Base-by-base conservation (phyloP, 2,888 invertebrate genomes). In the Hybos culiciformis region DNA sequence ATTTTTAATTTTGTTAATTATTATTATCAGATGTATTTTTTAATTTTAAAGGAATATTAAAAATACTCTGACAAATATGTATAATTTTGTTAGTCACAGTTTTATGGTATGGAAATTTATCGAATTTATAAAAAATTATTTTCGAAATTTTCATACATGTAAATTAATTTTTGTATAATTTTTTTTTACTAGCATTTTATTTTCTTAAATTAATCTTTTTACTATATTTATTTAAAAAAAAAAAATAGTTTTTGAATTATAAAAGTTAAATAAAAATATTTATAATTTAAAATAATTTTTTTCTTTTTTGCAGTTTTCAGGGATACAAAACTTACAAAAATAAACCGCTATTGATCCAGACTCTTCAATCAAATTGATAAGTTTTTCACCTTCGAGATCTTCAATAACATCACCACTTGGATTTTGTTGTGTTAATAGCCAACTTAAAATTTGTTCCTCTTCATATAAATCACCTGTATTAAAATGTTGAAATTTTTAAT, bases 321-420 rank as follows among this genome's bases (percentile, higher is more conserved):
- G n/a, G n/a, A n/a, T n/a, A n/a, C 19, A 21, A 11, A 50, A 60
- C 87, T 88, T 78, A 92, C 91, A 92, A 67, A 92, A 91, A 63
- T 88, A 91, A 21, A 92, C 83, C 7, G 91, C 90, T 50, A 92
- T 69, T 29, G 88, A 83, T 52, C 82, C 79, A 34, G 85, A 81
- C 47, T 82, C 78, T 57, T 82, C 76, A 52, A 92, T 88, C 45
- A 87, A 63, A 46, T 78, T 72, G 34, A 80, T 64, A 41, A 91
- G 70, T 43, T 79, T 79, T 56, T 81, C 83, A 33, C 90, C 91
- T 63, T 85, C 85, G 15, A 85, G 68, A 52, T 83, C 87, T 69
- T 91, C 91, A 52, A 92, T 92, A 40, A 87, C 78, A 60, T 91
- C 90, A 34, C 88, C 87, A 37, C 84, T 79, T 41, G 92, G 92